Evolutionary conservation across 2,888 invertebrate genomes (phyloP), one percentile per base, ranked within the genome.

Genomic region (Rhopalosiphum nymphaeae): DNA sequence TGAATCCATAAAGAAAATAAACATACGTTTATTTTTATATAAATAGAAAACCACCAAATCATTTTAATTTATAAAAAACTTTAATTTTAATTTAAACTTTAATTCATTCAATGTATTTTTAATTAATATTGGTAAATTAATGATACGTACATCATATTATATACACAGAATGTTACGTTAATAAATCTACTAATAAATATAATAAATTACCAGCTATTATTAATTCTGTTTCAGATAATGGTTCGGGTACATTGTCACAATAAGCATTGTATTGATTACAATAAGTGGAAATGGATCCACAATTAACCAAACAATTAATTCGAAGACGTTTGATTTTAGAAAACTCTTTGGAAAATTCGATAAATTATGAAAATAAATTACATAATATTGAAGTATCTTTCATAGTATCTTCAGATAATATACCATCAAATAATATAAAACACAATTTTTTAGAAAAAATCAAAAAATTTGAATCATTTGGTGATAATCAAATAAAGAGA

Each of bases 301-400:
- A 94, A 16, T 44, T 94, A 53, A 94, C 36, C 13, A 86, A 91
- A 86, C 85, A 94, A 49, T 94, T 94, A 46, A 91, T n/a, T 49
- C 46, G 86, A 42, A 94, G 94, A 87, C 90, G 94, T 4, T 67
- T 94, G 42, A 94, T 94, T 91, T 91, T 91, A 86, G 91, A 94
- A 87, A 94, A 87, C 44, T 91, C 61, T 16, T 86, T 86, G 7
- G 44, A 86, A 10, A 44, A 3, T n/a, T 49, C 90, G n/a, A 49
- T 10, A 87, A 67, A 87, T n/a, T 87, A 93, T 78, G 88, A 78
- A 78, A 56, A 78, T 44, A 53, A 25, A 93, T 44, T 25, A n/a
- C 78, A 93, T 13, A 88, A 53, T 42, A 56, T 56, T 7, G 92
- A 88, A 9, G 0, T 9, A 78, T 44, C 44, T 25, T 56, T 78